Percentiles rank a stretch among this genome's conserved stretches.
Conservation (phyloP, 2,797 vertebrate genomes). For the Rhabdomys pumilio region DNA sequence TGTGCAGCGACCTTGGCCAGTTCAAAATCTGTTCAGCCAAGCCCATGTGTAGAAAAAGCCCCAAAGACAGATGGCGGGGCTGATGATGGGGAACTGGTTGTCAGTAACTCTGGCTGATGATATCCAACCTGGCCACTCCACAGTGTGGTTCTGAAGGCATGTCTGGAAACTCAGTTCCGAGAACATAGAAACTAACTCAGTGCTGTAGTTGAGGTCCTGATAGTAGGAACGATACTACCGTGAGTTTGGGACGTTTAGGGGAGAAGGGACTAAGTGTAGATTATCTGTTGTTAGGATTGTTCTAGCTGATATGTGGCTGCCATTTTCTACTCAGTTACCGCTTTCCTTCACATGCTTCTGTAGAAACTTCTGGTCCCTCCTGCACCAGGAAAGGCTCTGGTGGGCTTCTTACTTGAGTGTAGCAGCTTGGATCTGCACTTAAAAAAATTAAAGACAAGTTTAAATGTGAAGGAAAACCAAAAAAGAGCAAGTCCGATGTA, state of each 20-base stretch:
- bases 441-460: not conserved
- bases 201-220: not conserved
- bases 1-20: conserved; percentile 79
- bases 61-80: conserved; percentile 73
- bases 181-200: not conserved
- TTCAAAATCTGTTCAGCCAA: conserved; percentile 74
- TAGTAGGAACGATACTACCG: not conserved
- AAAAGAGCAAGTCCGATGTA: not conserved
- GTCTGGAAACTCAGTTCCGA: not conserved
- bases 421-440: conserved; percentile 3
- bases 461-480: not conserved
- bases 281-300: not conserved
- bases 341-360: not conserved
- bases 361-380: not conserved
- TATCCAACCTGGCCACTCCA: conserved; percentile 20
- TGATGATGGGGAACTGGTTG: conserved; percentile 51
- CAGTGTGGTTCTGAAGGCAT: conserved; percentile 32
- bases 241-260: not conserved
- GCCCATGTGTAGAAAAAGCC: conserved; percentile 8
- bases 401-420: conserved; percentile 1
- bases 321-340: not conserved
- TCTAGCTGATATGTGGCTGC: not conserved
- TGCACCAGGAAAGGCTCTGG: not conserved
- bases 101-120: conserved; percentile 41
- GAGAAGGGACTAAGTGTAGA: not conserved